Conservation (phyloP, 2,797 vertebrate genomes). For the Lacerta viridis region DNA sequence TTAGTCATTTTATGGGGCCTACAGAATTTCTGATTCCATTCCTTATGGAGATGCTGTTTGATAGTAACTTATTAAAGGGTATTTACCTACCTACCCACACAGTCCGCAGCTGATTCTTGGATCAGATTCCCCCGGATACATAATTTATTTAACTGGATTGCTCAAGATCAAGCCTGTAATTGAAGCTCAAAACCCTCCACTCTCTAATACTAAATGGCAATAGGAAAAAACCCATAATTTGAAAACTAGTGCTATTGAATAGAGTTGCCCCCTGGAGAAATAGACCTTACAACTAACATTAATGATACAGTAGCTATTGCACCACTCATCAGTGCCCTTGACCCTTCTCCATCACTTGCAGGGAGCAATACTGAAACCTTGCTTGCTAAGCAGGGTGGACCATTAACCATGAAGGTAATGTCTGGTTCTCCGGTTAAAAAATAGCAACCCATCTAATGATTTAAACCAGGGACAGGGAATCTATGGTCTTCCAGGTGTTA, state of each 20-base stretch:
- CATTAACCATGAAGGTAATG: background rate
- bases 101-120: background rate
- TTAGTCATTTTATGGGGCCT: background rate
- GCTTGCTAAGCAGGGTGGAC: background rate
- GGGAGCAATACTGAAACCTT: background rate
- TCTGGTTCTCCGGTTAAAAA: background rate
- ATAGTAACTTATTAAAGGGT: background rate
- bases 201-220: background rate
- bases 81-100: background rate
- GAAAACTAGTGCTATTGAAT: background rate
- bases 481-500: too few species aligned
- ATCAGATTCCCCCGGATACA: background rate
- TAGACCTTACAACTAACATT: background rate
- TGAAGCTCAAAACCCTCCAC: background rate
- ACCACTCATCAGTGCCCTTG: background rate
- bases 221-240: background rate
- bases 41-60: background rate
- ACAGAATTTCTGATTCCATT: constrained; percentile 9
- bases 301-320: background rate
- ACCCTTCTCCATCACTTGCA: background rate
- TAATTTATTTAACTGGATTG: background rate
- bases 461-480: too few species aligned
- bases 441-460: background rate
- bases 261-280: background rate
- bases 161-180: too few species aligned